phyloP scores from a whole-genome alignment of 2,888 invertebrate species.

The Nephrotoma appendiculata region DNA sequence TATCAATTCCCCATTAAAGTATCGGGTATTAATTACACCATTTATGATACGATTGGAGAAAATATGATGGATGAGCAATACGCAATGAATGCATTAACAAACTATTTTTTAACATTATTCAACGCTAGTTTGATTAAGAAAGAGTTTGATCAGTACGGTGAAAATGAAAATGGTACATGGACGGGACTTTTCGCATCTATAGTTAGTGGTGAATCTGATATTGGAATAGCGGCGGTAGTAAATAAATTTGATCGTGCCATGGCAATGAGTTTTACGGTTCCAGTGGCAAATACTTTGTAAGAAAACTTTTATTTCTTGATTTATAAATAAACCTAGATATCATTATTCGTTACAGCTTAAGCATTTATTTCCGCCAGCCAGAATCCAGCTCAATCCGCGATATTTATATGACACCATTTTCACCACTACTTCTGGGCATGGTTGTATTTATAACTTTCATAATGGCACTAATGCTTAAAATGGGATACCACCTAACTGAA shows the following conservation, averaged over 20 bases:
- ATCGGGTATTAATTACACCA: not conserved
- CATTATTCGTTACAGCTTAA: slow-evolving; percentile 33
- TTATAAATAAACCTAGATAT: not conserved
- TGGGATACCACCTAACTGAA: not conserved
- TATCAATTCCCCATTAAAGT: not conserved
- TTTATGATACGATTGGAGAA: not conserved
- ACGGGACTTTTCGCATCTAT: not conserved
- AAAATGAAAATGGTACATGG: not conserved
- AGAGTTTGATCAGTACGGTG: not conserved
- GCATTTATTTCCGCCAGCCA: slow-evolving; percentile 46
- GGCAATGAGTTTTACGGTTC: not conserved
- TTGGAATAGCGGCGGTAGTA: not conserved
- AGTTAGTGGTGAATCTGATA: not conserved
- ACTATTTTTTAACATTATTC: not conserved
- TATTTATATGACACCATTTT: slow-evolving; percentile 48
- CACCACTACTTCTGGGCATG: slow-evolving; percentile 36
- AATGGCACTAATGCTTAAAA: slow-evolving; percentile 21
- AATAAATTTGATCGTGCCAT: not conserved
- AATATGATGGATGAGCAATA: not conserved
- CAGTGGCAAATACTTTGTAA: not conserved
- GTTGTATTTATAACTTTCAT: slow-evolving; percentile 39
- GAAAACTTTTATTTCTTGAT: not conserved
- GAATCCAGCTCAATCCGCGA: slow-evolving; percentile 45
- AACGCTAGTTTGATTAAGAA: not conserved
- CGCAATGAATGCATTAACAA: not conserved